These are phyloP conservation scores for Sarcophaga subvicina DNA, from an alignment of 2,888 invertebrate species.

Conservation along the genomic window DNA sequence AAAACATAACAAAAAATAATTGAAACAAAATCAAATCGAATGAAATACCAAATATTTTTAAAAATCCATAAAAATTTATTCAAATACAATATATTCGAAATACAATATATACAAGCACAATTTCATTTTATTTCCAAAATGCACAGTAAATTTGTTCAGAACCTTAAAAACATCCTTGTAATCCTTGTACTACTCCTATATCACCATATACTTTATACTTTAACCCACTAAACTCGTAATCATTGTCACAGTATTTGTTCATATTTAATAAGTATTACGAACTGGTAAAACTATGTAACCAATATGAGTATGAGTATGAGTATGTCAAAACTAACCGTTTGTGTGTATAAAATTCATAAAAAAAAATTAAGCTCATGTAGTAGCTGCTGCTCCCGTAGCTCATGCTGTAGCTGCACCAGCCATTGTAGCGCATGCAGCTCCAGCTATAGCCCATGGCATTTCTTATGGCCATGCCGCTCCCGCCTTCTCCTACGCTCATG, in stretches of 20 bases:
- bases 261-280: no score
- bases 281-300: no score
- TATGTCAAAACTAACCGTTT: constrained; percentile 48
- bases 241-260: no score
- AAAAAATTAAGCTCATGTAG: constrained; percentile 73
- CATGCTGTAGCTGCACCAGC: constrained; percentile 73
- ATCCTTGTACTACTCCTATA: not conserved
- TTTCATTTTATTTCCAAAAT: constrained; percentile 9
- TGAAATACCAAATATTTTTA: not conserved
- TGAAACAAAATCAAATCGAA: not conserved
- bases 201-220: not conserved
- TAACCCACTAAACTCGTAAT: no score
- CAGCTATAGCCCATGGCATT: constrained; percentile 60
- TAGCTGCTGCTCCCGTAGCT: constrained; percentile 74
- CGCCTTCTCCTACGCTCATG: constrained; percentile 70
- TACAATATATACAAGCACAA: constrained; percentile 35
- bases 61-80: not conserved
- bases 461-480: constrained; percentile 74
- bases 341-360: constrained; percentile 48
- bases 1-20: not conserved
- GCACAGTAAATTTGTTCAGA: constrained; percentile 42
- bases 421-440: constrained; percentile 55
- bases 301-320: not conserved
- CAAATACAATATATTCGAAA: constrained; percentile 9
- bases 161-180: constrained; percentile 4